These are phyloP conservation scores for Muricea muricata DNA, from an alignment of 92 coral and sea anemone genomes.

Conservation along the genomic window DNA sequence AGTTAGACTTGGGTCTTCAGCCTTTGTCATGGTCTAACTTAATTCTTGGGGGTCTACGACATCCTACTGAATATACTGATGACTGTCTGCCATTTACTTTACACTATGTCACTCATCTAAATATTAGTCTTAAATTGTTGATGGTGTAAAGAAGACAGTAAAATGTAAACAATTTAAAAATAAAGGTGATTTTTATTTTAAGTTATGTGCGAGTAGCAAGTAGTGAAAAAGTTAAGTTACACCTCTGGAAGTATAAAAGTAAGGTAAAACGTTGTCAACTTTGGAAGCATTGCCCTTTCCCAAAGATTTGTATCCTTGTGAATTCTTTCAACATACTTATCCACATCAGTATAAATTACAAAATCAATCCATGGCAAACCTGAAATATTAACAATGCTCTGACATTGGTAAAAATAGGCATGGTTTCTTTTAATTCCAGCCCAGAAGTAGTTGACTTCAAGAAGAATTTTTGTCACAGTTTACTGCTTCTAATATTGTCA, in stretches of 20 bases:
- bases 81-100: too few relatives aligned
- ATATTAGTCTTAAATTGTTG: too few relatives aligned
- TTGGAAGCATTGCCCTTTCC: conserved; percentile 29
- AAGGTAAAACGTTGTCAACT: conserved; percentile 24
- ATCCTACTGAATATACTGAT: too few relatives aligned
- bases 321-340: conserved; percentile 25
- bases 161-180: too few relatives aligned
- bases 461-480: conserved; percentile 44
- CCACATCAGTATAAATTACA: conserved; percentile 2
- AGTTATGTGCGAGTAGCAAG: too few relatives aligned
- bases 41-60: too few relatives aligned
- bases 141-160: too few relatives aligned
- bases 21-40: too few relatives aligned
- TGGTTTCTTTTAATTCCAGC: conserved; percentile 61
- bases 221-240: too few relatives aligned
- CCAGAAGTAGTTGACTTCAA: conserved; percentile 52
- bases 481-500: conserved; percentile 57
- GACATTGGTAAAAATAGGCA: conserved; percentile 60
- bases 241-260: conserved; percentile 41
- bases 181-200: too few relatives aligned
- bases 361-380: conserved; percentile 51
- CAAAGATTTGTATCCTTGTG: not conserved
- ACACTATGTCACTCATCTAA: too few relatives aligned
- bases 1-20: too few relatives aligned
- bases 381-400: conserved; percentile 54